These are phyloP conservation scores for Suricata suricatta DNA, from an alignment of 2,113 vertebrate species.

Conservation along the genomic window DNA sequence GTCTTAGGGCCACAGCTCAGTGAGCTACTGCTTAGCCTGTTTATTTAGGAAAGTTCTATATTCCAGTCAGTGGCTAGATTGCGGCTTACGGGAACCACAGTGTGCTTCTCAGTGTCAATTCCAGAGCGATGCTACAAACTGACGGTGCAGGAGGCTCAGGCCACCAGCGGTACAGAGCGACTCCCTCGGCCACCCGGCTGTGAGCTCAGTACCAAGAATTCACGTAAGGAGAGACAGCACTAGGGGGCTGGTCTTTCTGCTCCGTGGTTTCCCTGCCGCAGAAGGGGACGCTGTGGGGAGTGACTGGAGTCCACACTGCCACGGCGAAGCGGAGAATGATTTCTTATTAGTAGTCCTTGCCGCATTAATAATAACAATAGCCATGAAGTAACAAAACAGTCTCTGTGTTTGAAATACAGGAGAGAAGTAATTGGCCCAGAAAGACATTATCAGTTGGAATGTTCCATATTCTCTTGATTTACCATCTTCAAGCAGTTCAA, in stretches of 20 bases:
- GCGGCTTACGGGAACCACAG: background rate
- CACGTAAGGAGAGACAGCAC: background rate
- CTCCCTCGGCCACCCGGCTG: background rate
- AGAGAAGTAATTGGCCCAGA: constrained; percentile 59
- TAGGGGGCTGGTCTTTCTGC: background rate
- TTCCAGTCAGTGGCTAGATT: constrained; percentile 16
- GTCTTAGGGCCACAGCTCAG: constrained; percentile 14
- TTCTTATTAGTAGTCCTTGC: constrained; percentile 52
- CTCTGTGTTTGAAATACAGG: constrained; percentile 58
- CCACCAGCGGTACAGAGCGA: constrained; percentile 3
- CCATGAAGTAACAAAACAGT: constrained; percentile 51
- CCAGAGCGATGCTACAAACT: background rate
- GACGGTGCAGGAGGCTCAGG: background rate
- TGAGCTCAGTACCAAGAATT: constrained; percentile 8
- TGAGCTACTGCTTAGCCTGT: constrained; percentile 51
- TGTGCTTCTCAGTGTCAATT: background rate
- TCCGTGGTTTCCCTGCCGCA: background rate
- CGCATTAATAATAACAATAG: constrained; percentile 70
- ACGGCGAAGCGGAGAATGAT: constrained; percentile 52
- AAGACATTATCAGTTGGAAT: constrained; percentile 57
- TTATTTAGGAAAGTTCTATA: constrained; percentile 71
- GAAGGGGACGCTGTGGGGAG: background rate
- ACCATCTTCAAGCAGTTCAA: constrained; percentile 62
- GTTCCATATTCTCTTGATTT: constrained; percentile 68
- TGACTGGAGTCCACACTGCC: background rate